Percentiles rank a stretch among this genome's conserved stretches.
These are phyloP conservation scores for Callyntrura sp. DNA, from an alignment of 2,888 invertebrate genomes.

Conservation along the genomic window DNA sequence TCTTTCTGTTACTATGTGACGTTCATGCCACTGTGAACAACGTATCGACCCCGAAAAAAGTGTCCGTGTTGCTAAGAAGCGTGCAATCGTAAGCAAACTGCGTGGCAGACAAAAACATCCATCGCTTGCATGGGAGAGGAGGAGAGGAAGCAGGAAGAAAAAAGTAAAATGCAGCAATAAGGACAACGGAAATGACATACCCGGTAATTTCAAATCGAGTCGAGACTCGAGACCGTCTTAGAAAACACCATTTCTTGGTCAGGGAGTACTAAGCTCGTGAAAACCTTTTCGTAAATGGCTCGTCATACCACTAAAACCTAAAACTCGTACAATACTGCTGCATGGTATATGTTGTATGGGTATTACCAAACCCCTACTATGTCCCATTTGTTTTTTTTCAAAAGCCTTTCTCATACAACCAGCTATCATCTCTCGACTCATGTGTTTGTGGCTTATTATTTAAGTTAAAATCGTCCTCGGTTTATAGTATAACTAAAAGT, in stretches of 20 bases:
- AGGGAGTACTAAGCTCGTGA: constrained; percentile 59
- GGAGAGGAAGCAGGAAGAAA: constrained; percentile 46
- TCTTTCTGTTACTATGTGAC: not conserved
- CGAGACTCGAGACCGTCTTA: constrained; percentile 58
- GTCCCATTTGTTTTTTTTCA: not conserved
- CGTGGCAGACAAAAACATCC: not conserved
- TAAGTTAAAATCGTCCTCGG: not conserved
- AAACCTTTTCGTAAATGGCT: constrained; percentile 53
- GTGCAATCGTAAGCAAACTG: constrained; percentile 3
- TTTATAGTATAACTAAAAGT: not conserved
- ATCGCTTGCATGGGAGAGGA: constrained; percentile 23
- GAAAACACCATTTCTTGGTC: constrained; percentile 62
- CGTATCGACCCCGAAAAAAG: not conserved
- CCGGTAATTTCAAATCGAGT: constrained; percentile 66
- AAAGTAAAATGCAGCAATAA: constrained; percentile 55
- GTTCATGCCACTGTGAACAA: constrained; percentile 9
- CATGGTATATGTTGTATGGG: too few relatives aligned
- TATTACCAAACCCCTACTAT: not conserved
- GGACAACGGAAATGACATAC: constrained; percentile 72
- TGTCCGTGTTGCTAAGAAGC: not conserved
- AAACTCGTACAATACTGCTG: constrained; percentile 26
- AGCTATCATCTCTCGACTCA: not conserved
- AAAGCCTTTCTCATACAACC: not conserved
- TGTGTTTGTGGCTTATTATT: not conserved
- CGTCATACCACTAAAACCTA: constrained; percentile 39